A percentile compares a stretch with the other conserved stretches of the same genome.
These are phyloP conservation scores for Remorina albescens DNA, from an alignment of 2,797 vertebrate genomes.

Conservation along the genomic window DNA sequence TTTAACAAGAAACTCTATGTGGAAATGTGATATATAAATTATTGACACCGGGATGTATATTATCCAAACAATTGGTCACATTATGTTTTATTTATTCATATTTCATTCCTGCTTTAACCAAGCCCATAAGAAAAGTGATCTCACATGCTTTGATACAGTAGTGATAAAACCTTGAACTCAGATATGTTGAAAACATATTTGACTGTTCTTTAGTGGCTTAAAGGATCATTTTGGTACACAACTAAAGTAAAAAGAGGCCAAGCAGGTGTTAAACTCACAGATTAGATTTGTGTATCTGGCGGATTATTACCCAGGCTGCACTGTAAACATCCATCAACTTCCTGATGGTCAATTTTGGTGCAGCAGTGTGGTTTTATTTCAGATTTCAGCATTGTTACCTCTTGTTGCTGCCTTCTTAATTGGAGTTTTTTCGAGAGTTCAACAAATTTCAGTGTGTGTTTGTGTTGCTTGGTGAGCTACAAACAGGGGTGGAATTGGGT, in stretches of 20 bases:
- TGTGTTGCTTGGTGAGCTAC: constrained; percentile 34
- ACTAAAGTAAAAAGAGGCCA: background rate
- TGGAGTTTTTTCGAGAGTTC: constrained; percentile 23
- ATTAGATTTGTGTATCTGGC: background rate
- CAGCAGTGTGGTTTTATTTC: background rate
- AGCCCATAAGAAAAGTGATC: background rate
- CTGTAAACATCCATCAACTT: constrained; percentile 8
- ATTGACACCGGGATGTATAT: constrained; percentile 46
- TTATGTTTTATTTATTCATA: constrained; percentile 29
- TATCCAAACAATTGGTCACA: constrained; percentile 32
- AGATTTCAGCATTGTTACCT: background rate
- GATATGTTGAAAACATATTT: background rate
- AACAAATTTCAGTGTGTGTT: constrained; percentile 45
- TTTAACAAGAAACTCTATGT: constrained; percentile 6
- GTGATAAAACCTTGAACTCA: background rate
- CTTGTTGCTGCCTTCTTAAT: constrained; percentile 33
- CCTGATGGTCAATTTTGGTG: constrained; percentile 11
- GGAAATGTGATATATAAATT: constrained; percentile 14
- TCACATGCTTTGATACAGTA: constrained; percentile 12
- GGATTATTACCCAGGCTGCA: background rate
- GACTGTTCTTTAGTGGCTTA: background rate
- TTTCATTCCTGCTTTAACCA: constrained; percentile 25
- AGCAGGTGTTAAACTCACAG: background rate
- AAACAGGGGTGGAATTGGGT: constrained; percentile 15
- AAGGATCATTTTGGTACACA: background rate